Percentiles rank a stretch among this genome's conserved stretches.
Evolutionary conservation across 37 sponge, comb jelly and placozoan species (phyloP).

Genomic region (Diacarnus erythraeanus): DNA sequence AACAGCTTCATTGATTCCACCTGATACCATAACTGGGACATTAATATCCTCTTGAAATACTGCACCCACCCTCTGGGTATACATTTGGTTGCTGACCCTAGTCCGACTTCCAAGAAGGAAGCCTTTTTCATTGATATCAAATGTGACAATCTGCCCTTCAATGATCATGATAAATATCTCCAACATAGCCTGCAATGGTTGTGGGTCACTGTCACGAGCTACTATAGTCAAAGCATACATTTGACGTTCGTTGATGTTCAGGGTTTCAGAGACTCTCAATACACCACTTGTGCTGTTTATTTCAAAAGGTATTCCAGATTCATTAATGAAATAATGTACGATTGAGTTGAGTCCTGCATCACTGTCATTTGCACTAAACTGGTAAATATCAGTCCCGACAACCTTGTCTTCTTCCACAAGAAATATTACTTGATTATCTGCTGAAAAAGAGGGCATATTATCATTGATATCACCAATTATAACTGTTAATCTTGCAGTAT

Average conservation of each 20-base stretch:
- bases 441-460: constrained; percentile 41
- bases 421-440: neutral
- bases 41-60: constrained; percentile 40
- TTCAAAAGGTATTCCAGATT: constrained; percentile 16
- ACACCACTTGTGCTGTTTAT: constrained; percentile 45
- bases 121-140: constrained; percentile 10
- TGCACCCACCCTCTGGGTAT: constrained; percentile 36
- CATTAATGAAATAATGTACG: constrained; percentile 30
- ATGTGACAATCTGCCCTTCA: constrained; percentile 45
- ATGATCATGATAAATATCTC: constrained; percentile 17
- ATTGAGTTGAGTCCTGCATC: constrained; percentile 57
- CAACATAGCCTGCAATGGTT: neutral
- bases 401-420: constrained; percentile 48
- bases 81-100: neutral
- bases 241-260: neutral
- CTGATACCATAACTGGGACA: constrained; percentile 9
- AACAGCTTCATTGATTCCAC: constrained; percentile 19
- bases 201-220: constrained; percentile 34
- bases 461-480: constrained; percentile 65
- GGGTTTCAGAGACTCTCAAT: constrained; percentile 3
- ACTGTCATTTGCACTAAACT: constrained; percentile 54
- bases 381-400: constrained; percentile 23
- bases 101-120: constrained; percentile 17
- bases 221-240: constrained; percentile 11
- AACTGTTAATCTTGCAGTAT: constrained; percentile 24